Evolutionary conservation across 1,140 invertebrate species (phyloP).

Genomic region (Psix sp.): DNA sequence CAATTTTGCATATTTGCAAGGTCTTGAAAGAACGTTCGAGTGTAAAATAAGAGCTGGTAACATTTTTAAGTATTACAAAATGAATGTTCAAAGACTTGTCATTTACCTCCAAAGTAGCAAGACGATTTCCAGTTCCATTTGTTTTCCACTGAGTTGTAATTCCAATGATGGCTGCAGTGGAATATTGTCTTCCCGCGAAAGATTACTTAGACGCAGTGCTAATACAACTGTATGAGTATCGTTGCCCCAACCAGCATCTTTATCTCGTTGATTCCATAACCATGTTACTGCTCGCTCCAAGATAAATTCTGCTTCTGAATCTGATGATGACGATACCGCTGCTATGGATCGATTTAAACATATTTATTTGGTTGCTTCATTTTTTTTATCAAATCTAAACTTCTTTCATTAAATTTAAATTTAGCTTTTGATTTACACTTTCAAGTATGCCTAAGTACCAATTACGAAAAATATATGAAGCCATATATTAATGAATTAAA

Average conservation of each 20-base stretch:
- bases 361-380: neutral
- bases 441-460: too few species aligned
- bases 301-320: conserved; percentile 64
- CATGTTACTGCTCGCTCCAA: conserved; percentile 82
- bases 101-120: conserved; percentile 87
- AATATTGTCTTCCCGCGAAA: conserved; percentile 72
- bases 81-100: too few species aligned
- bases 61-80: too few species aligned
- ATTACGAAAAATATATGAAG: too few species aligned
- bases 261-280: conserved; percentile 82
- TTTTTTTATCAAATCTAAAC: too few species aligned
- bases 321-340: conserved; percentile 38
- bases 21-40: too few species aligned
- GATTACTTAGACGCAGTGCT: conserved; percentile 76
- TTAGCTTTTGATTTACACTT: too few species aligned
- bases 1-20: too few species aligned
- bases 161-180: conserved; percentile 80
- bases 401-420: too few species aligned
- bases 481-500: too few species aligned
- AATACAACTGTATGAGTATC: conserved; percentile 85
- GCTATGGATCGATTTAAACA: conserved; percentile 4
- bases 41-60: too few species aligned
- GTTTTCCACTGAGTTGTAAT: conserved; percentile 86
- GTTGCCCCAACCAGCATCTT: conserved; percentile 86
- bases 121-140: conserved; percentile 89